Evolutionary conservation across 2,888 invertebrate species (phyloP).

Genomic region (Melanophora roralis): DNA sequence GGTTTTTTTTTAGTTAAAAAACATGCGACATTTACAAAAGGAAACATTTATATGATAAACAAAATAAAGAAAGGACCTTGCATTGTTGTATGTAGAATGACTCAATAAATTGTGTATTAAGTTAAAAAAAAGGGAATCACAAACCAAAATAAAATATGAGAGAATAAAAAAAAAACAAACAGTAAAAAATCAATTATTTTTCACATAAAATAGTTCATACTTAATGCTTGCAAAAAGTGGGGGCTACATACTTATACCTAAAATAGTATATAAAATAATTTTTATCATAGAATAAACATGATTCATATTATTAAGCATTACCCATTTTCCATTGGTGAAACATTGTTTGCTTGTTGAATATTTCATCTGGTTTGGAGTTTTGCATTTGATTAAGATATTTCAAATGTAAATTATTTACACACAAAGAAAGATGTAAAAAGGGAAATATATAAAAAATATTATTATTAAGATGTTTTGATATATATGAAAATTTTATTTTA

Average conservation of each 20-base stretch:
- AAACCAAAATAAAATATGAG: background rate
- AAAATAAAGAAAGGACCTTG: slow-evolving; percentile 20
- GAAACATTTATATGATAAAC: slow-evolving; percentile 16
- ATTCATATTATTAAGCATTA: slow-evolving; percentile 35
- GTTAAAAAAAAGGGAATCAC: too few relatives aligned
- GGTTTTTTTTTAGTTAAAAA: background rate
- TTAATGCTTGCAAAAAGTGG: background rate
- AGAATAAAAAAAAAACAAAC: background rate
- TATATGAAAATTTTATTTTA: slow-evolving; percentile 34
- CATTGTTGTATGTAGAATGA: slow-evolving; percentile 1
- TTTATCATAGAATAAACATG: background rate
- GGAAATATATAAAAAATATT: slow-evolving; percentile 13
- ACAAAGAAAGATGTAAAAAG: background rate
- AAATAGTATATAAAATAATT: too few relatives aligned
- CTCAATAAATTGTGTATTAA: slow-evolving; percentile 31
- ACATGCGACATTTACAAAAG: slow-evolving; percentile 33
- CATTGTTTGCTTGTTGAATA: slow-evolving; percentile 43
- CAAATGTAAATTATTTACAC: slow-evolving; percentile 1
- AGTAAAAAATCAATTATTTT: background rate
- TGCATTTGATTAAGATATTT: background rate
- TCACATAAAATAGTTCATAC: background rate
- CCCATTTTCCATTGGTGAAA: slow-evolving; percentile 39
- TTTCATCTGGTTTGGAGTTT: slow-evolving; percentile 45
- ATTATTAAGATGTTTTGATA: slow-evolving; percentile 22
- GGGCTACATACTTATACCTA: too few relatives aligned